phyloP scores from a whole-genome alignment of 1,140 invertebrate genomes.

The Ylistrum balloti region DNA sequence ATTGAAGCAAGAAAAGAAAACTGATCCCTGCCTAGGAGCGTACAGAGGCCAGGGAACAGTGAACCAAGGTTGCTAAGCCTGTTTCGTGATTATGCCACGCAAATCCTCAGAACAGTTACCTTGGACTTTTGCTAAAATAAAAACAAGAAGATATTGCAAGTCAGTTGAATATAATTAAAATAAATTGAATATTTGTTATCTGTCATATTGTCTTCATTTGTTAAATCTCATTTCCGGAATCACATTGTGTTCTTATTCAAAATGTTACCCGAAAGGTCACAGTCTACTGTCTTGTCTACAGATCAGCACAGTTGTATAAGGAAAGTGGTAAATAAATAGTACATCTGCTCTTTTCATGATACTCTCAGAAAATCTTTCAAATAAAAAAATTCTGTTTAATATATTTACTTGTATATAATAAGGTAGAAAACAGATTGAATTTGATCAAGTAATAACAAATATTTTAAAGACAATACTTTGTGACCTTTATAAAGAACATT shows the following conservation, averaged over 20 bases:
- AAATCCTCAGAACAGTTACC: constrained; percentile 22
- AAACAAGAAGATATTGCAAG: constrained; percentile 11
- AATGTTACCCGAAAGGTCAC: background rate
- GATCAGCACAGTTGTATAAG: background rate
- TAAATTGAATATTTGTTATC: background rate
- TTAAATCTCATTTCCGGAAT: background rate
- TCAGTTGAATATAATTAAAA: too few species aligned
- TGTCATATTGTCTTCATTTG: background rate
- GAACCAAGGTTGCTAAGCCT: background rate
- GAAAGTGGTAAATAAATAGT: background rate
- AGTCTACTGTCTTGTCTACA: background rate
- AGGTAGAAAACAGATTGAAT: too few species aligned
- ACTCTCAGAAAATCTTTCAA: too few species aligned
- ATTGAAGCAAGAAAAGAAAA: constrained; percentile 9
- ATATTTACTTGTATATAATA: too few species aligned
- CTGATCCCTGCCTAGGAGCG: background rate
- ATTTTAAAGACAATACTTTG: background rate
- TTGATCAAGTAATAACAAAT: background rate
- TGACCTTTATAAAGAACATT: background rate
- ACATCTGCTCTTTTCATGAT: too few species aligned
- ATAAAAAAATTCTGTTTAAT: too few species aligned
- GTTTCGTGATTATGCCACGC: background rate
- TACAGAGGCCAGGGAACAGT: background rate
- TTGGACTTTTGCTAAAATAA: constrained; percentile 19
- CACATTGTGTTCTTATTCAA: constrained; percentile 4